Evolutionary conservation across 2,113 vertebrate genomes (phyloP), one percentile per base, ranked within the genome.

Genomic region (Agelaius phoeniceus): DNA sequence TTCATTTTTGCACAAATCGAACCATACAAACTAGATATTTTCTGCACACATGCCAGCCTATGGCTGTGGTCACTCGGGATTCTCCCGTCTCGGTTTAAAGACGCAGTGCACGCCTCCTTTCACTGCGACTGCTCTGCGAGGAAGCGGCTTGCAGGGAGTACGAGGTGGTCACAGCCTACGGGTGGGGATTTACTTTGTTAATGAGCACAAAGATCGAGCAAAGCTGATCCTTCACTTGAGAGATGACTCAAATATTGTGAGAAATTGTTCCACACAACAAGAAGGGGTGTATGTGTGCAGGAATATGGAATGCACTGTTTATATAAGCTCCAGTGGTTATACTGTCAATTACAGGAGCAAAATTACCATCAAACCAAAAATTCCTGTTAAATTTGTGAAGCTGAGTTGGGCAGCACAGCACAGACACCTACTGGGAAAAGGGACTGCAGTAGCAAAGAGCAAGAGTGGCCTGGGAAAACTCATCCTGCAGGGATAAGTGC

Each of bases 121-220:
- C 35, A 15, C 27, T 46, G 44, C 1, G 1, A 14, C 8, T 31
- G 48, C 20, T 61, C 15, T 15, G 0, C 15, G 71, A 9, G 8
- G 18, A 69, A 11, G 21, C 5, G 10, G 26, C 2, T 84, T 24
- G 6, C 7, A 9, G 30, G 35, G n/a, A 19, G 14, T 35, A 11
- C 4, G 30, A 7, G 41, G 14, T 0, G 0, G 20, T 16, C 30
- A 7, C 15, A 35, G 11, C 41, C 8, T 15, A 1, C 14, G 21
- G 17, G 8, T 7, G 14, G 10, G 30, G 35, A 35, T 55, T 69
- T 13, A 7, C 16, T 30, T 15, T 7, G 9, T 20, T 28, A 23
- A 35, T 19, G 12, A 63, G 10, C 41, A 43, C 26, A 33, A 33
- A 49, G 12, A 33, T 48, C 5, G 9, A 35, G 62, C 20, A 31